Evolutionary conservation across 30 jellyfish, hydroid and myxozoan genomes (phyloP).

Genomic region (Turritopsis dohrnii): DNA sequence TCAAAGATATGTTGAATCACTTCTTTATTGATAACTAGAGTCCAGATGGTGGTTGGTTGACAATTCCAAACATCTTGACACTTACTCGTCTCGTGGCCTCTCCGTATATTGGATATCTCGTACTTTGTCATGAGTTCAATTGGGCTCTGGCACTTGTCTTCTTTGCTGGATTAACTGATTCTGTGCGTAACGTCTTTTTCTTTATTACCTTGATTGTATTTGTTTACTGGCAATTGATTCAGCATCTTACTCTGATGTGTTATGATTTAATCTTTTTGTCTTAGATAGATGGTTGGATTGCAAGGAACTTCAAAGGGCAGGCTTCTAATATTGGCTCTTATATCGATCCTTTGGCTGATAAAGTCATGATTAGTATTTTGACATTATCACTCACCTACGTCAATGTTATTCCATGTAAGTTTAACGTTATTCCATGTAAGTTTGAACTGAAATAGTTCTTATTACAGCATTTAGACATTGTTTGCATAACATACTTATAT

Average conservation of each 20-base stretch:
- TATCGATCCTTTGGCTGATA: slow-evolving; percentile 96
- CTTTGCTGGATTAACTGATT: slow-evolving; percentile 88
- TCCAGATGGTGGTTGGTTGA: slow-evolving; percentile 40
- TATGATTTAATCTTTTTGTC: background rate
- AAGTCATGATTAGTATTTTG: slow-evolving; percentile 60
- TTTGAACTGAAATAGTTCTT: background rate
- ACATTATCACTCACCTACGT: slow-evolving; percentile 62
- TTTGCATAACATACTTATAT: too few relatives aligned
- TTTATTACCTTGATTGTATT: background rate
- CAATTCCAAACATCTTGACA: slow-evolving; percentile 82
- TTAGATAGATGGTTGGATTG: slow-evolving; percentile 96
- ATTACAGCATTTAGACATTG: background rate
- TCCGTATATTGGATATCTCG: slow-evolving; percentile 78
- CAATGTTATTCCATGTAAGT: slow-evolving; percentile 71
- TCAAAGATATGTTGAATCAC: background rate
- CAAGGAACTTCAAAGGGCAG: slow-evolving; percentile 64
- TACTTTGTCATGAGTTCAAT: slow-evolving; percentile 44
- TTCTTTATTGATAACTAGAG: slow-evolving; percentile 28
- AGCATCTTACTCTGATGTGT: background rate
- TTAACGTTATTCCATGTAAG: background rate
- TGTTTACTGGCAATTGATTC: background rate
- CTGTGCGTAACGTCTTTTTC: slow-evolving; percentile 38
- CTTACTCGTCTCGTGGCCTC: slow-evolving; percentile 51
- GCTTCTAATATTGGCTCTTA: slow-evolving; percentile 81
- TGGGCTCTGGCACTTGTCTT: slow-evolving; percentile 69